These are phyloP conservation scores for Valencia hispanica DNA, from an alignment of 2,797 vertebrate genomes.

Conservation along the genomic window DNA sequence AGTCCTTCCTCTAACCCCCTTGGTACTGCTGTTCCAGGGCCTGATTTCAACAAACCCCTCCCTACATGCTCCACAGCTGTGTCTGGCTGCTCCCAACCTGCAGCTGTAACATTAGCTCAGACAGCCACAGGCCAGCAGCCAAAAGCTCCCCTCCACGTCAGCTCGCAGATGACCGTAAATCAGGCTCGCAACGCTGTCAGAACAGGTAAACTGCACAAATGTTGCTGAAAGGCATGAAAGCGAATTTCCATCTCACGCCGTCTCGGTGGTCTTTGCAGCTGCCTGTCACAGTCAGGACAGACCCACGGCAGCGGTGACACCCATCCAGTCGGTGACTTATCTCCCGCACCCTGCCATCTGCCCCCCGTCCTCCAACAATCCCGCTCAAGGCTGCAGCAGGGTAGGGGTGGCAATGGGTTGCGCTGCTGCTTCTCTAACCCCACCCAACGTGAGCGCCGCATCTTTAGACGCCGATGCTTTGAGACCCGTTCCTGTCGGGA, in stretches of 20 bases:
- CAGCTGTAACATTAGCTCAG: constrained; percentile 86
- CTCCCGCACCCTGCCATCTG: constrained; percentile 83
- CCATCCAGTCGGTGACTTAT: constrained; percentile 88
- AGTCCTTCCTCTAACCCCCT: constrained; percentile 85
- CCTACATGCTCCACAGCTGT: constrained; percentile 71
- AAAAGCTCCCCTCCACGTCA: constrained; percentile 91
- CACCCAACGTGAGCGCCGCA: constrained; percentile 80
- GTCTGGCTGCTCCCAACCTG: constrained; percentile 78
- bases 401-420: constrained; percentile 84
- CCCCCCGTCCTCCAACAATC: constrained; percentile 78
- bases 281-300: constrained; percentile 92
- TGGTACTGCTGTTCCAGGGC: constrained; percentile 67
- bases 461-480: constrained; percentile 86
- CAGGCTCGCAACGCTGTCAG: constrained; percentile 93
- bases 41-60: constrained; percentile 80
- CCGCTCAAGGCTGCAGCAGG: constrained; percentile 82
- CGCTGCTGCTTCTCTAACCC: constrained; percentile 84
- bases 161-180: constrained; percentile 96
- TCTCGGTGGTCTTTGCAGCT: constrained; percentile 71
- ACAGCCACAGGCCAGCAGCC: constrained; percentile 90
- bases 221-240: neutral
- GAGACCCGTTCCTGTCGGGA: constrained; percentile 78
- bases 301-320: constrained; percentile 90
- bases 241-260: neutral
- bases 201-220: constrained; percentile 83